Base-by-base conservation (phyloP, 2,888 invertebrate species). In the Desoria tigrina region DNA sequence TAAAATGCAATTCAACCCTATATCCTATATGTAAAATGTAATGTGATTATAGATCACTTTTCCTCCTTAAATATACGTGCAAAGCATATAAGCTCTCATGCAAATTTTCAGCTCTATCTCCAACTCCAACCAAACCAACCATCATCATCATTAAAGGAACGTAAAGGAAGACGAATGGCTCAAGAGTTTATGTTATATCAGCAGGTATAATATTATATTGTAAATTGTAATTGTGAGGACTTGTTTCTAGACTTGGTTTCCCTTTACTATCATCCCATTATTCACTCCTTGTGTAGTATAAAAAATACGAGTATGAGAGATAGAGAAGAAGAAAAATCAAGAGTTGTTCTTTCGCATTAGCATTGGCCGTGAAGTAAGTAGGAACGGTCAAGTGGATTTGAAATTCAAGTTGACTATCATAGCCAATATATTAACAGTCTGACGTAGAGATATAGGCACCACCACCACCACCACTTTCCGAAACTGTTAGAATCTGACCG, bases 161-260 rank as follows among this genome's bases (percentile, higher is more conserved):
- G 16, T 45, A 21, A 45, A 45, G n/a, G 45, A 45, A 45, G 45
- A 45, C 21, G 45, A 45, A 45, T 45, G 45, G 45, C 45, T 21
- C 21, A 21, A 21, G n/a, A 45, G 45, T 16, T 45, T 45, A 16
- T 45, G 21, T 18, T n/a, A n/a, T n/a, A n/a, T n/a, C n/a, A n/a
- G n/a, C n/a, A n/a, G n/a, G n/a, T n/a, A n/a, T n/a, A n/a, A n/a
- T n/a, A n/a, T n/a, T n/a, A n/a, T n/a, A n/a, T n/a, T n/a, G n/a
- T n/a, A n/a, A n/a, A n/a, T 45, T 6, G 9, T 45, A 11, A 6
- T 16, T 45, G n/a, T 45, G 16, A 3, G 16, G 45, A 16, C 45
- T 45, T 45, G 32, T 32, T 32, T 32, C 32, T 4, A 32, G 32
- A n/a, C n/a, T 45, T 45, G 9, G 45, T 45, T 45, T 45, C 45